Conservation (phyloP, 35 echinoderm and acorn worm species). For the Heliocidaris tuberculata region DNA sequence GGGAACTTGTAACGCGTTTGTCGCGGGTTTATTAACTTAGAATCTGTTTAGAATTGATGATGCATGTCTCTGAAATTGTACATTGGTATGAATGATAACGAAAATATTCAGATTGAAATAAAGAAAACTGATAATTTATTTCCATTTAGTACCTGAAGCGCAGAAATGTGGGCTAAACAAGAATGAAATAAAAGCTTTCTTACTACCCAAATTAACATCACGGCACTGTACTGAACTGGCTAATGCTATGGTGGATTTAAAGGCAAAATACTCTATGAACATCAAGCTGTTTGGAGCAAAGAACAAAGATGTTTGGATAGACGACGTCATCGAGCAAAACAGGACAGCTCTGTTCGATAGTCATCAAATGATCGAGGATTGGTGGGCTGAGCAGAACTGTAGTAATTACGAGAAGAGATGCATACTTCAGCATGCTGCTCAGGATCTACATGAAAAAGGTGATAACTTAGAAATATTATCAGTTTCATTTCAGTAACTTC, state of each 20-base stretch:
- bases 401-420: background rate
- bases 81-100: too few relatives aligned
- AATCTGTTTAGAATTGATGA: too few relatives aligned
- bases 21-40: background rate
- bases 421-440: background rate
- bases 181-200: background rate
- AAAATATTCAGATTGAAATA: too few relatives aligned
- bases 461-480: too few relatives aligned
- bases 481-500: too few relatives aligned
- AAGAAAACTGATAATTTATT: background rate
- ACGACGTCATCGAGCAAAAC: background rate
- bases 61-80: too few relatives aligned
- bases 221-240: background rate
- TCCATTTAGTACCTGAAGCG: background rate
- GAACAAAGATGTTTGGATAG: background rate
- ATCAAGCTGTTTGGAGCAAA: background rate
- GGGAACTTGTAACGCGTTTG: too few relatives aligned
- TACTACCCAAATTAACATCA: background rate
- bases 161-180: background rate
- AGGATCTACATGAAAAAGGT: background rate
- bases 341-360: background rate
- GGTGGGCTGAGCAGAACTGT: background rate
- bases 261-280: too few relatives aligned
- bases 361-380: background rate
- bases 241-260: background rate